Conservation (phyloP, 2,113 vertebrate genomes). For the zebrafish (Danio rerio) region DNA sequence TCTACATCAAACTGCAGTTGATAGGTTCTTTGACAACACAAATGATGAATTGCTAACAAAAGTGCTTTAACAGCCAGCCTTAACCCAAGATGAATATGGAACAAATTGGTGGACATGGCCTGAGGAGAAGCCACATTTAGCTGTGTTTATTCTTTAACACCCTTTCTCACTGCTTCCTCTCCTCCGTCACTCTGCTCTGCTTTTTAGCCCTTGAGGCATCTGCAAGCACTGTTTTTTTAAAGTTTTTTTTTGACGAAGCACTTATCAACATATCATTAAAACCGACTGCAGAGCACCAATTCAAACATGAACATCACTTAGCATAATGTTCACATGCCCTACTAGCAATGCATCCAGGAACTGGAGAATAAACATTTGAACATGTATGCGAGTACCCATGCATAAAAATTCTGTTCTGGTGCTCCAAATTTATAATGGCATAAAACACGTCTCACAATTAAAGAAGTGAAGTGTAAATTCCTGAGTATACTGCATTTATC, state of each 20-base stretch:
- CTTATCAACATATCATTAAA: slow-evolving; percentile 36
- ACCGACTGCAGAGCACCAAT: slow-evolving; percentile 29
- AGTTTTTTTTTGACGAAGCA: neutral
- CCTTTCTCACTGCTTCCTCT: slow-evolving; percentile 5
- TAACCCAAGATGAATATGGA: slow-evolving; percentile 24
- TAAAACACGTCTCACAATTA: neutral
- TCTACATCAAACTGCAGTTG: neutral
- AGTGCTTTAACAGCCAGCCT: neutral
- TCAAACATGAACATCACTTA: slow-evolving; percentile 13
- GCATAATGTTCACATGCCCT: slow-evolving; percentile 8
- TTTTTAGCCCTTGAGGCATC: slow-evolving; percentile 4
- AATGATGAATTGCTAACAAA: neutral
- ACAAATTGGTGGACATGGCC: slow-evolving; percentile 36
- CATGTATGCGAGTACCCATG: neutral
- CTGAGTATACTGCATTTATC: too few species aligned
- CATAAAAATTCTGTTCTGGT: neutral
- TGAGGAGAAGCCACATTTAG: slow-evolving; percentile 41
- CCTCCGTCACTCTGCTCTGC: neutral
- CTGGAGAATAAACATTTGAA: neutral
- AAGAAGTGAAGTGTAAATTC: slow-evolving; percentile 5
- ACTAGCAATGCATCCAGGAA: neutral
- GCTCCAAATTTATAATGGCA: neutral
- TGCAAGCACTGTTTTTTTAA: neutral
- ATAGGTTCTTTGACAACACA: neutral
- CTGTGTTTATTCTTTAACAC: slow-evolving; percentile 30